These are phyloP conservation scores for Limulus polyphemus DNA, from an alignment of 2,888 invertebrate genomes.

Conservation along the genomic window DNA sequence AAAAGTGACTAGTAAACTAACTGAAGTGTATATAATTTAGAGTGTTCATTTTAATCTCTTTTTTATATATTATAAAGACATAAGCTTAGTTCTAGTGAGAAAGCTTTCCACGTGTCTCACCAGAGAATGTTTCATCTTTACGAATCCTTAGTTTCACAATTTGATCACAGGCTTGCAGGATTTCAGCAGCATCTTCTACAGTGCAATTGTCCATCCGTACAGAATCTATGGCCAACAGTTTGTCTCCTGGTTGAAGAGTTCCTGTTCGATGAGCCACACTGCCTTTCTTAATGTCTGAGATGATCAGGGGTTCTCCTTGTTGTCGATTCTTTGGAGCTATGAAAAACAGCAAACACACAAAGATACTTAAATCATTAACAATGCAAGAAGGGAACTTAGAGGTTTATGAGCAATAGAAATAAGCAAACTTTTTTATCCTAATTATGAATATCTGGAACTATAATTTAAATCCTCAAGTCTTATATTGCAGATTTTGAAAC, in stretches of 20 bases:
- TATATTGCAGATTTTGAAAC: too few relatives aligned
- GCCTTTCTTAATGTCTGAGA: slow-evolving; percentile 77
- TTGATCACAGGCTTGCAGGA: slow-evolving; percentile 37
- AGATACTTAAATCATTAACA: too few relatives aligned
- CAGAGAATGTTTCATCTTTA: slow-evolving; percentile 37
- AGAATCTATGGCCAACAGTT: slow-evolving; percentile 72
- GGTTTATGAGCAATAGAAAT: too few relatives aligned
- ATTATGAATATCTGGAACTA: too few relatives aligned
- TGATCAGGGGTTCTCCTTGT: slow-evolving; percentile 56
- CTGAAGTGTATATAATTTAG: too few relatives aligned
- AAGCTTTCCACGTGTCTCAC: slow-evolving; percentile 20
- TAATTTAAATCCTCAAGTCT: too few relatives aligned
- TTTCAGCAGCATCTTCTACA: slow-evolving; percentile 45
- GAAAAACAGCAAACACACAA: not conserved
- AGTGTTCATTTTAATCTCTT: too few relatives aligned
- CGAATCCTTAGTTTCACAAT: slow-evolving; percentile 43
- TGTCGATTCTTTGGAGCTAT: slow-evolving; percentile 30
- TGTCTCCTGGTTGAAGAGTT: slow-evolving; percentile 71
- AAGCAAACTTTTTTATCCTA: too few relatives aligned
- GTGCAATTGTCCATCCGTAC: slow-evolving; percentile 59
- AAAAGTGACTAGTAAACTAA: too few relatives aligned
- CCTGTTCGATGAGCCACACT: slow-evolving; percentile 83
- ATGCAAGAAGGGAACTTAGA: too few relatives aligned
- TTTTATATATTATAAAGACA: too few relatives aligned
- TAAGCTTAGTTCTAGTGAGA: too few relatives aligned